Percentiles rank a stretch among this genome's conserved stretches.
Conservation (phyloP, 2,797 vertebrate genomes). For the Chelon auratus region DNA sequence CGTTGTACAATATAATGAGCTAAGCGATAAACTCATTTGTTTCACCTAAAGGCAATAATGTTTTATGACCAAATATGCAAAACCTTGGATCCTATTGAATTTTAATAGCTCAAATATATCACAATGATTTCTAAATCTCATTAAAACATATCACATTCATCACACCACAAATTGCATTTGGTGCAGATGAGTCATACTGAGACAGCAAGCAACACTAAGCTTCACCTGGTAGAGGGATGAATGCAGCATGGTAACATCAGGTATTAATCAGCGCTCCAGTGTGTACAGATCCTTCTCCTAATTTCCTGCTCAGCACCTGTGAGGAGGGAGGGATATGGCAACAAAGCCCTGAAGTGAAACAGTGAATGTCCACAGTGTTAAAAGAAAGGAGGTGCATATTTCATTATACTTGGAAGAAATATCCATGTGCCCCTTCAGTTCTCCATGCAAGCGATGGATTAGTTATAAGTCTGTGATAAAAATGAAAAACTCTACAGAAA, state of each 20-base stretch:
- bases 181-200: constrained; percentile 13
- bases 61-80: constrained; percentile 25
- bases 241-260: constrained; percentile 40
- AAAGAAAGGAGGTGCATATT: constrained; percentile 54
- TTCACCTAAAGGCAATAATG: background rate
- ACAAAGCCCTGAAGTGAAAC: constrained; percentile 40
- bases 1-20: background rate
- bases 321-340: constrained; percentile 20
- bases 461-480: constrained; percentile 40
- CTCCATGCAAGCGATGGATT: constrained; percentile 27
- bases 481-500: constrained; percentile 38
- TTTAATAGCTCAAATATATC: constrained; percentile 19
- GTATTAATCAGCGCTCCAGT: constrained; percentile 50
- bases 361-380: constrained; percentile 16
- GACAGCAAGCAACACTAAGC: constrained; percentile 1
- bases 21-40: background rate
- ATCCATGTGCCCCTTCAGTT: constrained; percentile 4
- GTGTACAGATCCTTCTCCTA: constrained; percentile 47
- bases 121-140: background rate
- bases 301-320: constrained; percentile 66
- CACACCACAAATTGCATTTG: too few species aligned
- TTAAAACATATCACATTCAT: too few species aligned
- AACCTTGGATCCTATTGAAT: constrained; percentile 1
- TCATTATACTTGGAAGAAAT: constrained; percentile 39
- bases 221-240: constrained; percentile 11